Base-by-base conservation (phyloP, 2,888 invertebrate species). In the Aquatica leii region DNA sequence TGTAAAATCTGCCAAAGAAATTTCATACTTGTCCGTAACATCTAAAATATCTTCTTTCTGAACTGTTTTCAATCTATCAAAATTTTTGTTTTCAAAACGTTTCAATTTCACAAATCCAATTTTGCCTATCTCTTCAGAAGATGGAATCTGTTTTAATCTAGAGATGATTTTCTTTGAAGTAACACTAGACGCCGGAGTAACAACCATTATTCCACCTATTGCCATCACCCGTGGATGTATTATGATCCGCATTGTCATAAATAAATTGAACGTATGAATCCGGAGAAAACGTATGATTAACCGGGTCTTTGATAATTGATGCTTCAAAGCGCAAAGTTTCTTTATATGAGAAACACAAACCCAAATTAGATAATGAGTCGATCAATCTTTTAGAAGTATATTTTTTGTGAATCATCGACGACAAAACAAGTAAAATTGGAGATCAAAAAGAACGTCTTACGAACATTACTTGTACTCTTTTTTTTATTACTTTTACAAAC, bases 161-260 rank as follows among this genome's bases (percentile, higher is more conserved):
- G 9, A 31, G n/a, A 31, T 31, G 9, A 4, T 31, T 31, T 31
- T 37, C 12, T 12, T 64, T 41, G 57, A 67, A 41, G 17, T 43
- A 34, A 59, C 52, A 52, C 52, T 59, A 21, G 62, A 62, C 55
- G 66, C 43, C 49, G 73, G 72, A 50, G 70, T 74, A 35, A 72
- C 67, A 49, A 65, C 58, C 65, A 66, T 67, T 40, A 77, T 75
- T 51, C 31, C 31, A 31, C 31, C 31, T 9, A 31, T 31, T 31
- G 31, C 31, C 31, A 31, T 31, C 31, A 6, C 5, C 9, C 9
- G 31, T 31, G 31, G 5, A 31, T 18, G 69, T 71, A 65, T 76
- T 76, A 65, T 69, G 68, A 69, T 76, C 76, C 0, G 76, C 74
- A 68, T 77, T 77, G 62, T 77, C 75, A 68, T 54, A 75, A 59